A percentile compares a stretch with the other conserved stretches of the same genome.
These are phyloP conservation scores for Thumatha senex DNA, from an alignment of 2,888 invertebrate species.

Conservation along the genomic window DNA sequence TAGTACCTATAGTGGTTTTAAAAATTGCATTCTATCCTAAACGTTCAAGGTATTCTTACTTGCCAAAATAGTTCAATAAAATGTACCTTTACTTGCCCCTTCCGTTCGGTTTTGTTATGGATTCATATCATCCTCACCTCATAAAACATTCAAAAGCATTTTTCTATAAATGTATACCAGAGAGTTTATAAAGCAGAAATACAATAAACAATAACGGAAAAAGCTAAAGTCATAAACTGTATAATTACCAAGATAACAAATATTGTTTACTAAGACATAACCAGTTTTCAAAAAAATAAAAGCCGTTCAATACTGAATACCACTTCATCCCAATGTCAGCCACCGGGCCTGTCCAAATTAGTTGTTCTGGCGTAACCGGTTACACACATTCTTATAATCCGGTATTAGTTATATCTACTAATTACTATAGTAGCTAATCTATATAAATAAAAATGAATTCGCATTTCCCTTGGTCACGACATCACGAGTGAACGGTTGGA, in stretches of 20 bases:
- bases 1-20: too few species aligned
- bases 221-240: background rate
- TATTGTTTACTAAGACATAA: conserved; percentile 3
- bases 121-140: too few species aligned
- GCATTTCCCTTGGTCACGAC: too few species aligned
- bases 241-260: background rate
- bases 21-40: too few species aligned
- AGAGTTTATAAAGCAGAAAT: background rate
- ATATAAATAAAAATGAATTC: too few species aligned
- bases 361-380: conserved; percentile 1
- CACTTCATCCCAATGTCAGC: conserved; percentile 3
- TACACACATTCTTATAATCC: background rate
- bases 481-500: too few species aligned
- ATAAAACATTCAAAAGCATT: too few species aligned
- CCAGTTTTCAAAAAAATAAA: background rate
- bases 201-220: background rate
- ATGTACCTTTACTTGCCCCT: too few species aligned
- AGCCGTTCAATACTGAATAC: background rate
- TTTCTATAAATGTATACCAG: background rate
- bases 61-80: too few species aligned
- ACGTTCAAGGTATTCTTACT: too few species aligned
- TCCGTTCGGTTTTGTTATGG: too few species aligned
- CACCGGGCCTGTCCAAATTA: background rate
- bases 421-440: background rate
- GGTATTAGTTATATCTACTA: background rate